Percentiles rank a stretch among this genome's conserved stretches.
phyloP scores from a whole-genome alignment of 2,797 vertebrate genomes.

The Dipus sagitta region DNA sequence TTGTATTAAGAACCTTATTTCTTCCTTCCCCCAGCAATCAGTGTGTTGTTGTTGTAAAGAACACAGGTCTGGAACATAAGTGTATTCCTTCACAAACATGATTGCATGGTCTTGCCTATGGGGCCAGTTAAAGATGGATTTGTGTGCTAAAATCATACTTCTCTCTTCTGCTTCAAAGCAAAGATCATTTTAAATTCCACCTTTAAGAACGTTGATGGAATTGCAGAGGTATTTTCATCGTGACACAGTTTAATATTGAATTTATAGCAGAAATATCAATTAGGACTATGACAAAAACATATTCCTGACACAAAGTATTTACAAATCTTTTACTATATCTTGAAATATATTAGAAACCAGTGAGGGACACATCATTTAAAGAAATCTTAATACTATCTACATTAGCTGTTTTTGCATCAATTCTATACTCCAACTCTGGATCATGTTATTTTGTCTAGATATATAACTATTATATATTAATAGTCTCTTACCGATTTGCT shows the following conservation, averaged over 20 bases:
- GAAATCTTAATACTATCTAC: not conserved
- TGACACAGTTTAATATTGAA: not conserved
- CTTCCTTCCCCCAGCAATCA: not conserved
- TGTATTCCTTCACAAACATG: not conserved
- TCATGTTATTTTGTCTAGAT: not conserved
- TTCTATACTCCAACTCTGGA: not conserved
- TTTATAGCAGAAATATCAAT: not conserved
- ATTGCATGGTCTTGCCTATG: not conserved
- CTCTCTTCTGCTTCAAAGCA: not conserved
- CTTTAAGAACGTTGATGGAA: not conserved
- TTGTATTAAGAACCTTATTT: not conserved
- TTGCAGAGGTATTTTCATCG: not conserved
- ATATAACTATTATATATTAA: not conserved
- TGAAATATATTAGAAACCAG: not conserved
- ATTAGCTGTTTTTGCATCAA: not conserved
- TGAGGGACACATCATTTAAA: not conserved
- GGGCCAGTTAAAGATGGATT: not conserved
- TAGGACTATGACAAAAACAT: not conserved
- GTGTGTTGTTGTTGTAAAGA: constrained; percentile 68
- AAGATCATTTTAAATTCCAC: constrained; percentile 21
- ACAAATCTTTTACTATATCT: not conserved
- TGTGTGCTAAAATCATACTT: not conserved
- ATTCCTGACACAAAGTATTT: not conserved
- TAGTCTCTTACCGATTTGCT: not conserved
- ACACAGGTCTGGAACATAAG: constrained; percentile 77